Conservation (phyloP, 2,113 vertebrate genomes). For the Ctenodactylus gundi region DNA sequence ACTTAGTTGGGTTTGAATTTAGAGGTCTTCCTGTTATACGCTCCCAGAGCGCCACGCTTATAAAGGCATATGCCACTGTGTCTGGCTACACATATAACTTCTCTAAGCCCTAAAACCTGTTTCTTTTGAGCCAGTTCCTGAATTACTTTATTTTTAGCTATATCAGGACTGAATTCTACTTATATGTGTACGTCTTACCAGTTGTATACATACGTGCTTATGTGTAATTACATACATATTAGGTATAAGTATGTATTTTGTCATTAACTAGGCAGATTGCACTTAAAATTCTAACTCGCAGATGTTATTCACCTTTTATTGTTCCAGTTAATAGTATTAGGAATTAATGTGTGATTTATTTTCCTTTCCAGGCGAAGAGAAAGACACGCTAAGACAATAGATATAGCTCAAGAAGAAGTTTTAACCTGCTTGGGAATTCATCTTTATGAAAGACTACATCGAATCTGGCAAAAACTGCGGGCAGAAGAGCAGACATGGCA, state of each 20-base stretch:
- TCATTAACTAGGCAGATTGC: background rate
- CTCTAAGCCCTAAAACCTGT: background rate
- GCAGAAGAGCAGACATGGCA: constrained; percentile 99
- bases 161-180: constrained; percentile 39
- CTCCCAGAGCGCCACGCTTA: background rate
- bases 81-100: background rate
- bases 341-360: constrained; percentile 36
- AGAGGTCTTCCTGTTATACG: background rate
- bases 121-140: constrained; percentile 64
- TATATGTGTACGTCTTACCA: constrained; percentile 59
- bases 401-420: constrained; percentile 98
- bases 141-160: constrained; percentile 70
- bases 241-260: constrained; percentile 24
- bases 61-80: background rate
- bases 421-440: constrained; percentile 98
- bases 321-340: constrained; percentile 4
- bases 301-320: constrained; percentile 21
- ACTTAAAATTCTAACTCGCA: constrained; percentile 50
- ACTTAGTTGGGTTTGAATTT: background rate
- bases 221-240: background rate
- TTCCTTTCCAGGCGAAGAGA: constrained; percentile 89
- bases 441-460: constrained; percentile 95
- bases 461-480: constrained; percentile 97
- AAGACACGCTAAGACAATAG: constrained; percentile 98
- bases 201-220: background rate